Evolutionary conservation across 2,113 vertebrate genomes (phyloP).

Genomic region (Urocolius indicus): DNA sequence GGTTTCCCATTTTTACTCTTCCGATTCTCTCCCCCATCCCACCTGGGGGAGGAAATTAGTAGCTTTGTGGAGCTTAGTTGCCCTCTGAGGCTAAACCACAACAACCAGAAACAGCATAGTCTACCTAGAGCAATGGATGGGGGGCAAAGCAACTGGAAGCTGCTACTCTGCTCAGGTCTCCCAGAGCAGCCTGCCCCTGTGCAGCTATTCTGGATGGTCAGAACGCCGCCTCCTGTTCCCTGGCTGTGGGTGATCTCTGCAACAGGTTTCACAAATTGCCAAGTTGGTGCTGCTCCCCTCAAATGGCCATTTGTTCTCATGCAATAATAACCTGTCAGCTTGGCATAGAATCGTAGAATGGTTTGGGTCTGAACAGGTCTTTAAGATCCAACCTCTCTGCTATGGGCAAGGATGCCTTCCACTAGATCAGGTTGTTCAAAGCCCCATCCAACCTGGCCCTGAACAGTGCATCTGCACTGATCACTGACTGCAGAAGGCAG

Average conservation of each 20-base stretch:
- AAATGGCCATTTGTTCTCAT: not conserved
- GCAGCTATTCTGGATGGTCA: not conserved
- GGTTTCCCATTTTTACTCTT: no score
- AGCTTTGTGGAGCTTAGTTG: no score
- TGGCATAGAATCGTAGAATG: no score
- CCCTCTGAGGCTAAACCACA: no score
- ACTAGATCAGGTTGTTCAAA: no score
- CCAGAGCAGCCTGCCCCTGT: not conserved
- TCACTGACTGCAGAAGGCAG: not conserved
- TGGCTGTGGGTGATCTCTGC: not conserved
- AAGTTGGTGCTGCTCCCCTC: not conserved
- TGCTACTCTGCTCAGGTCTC: not conserved
- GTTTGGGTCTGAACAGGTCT: no score
- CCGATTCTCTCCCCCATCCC: no score
- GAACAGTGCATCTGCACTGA: not conserved
- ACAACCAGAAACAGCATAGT: not conserved
- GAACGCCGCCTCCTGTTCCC: not conserved
- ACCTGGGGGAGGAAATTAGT: no score
- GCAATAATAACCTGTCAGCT: not conserved
- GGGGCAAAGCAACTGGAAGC: not conserved
- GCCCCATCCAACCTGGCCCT: no score
- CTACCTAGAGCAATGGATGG: rapidly evolving
- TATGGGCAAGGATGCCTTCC: no score
- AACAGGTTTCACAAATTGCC: rapidly evolving
- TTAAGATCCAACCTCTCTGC: no score